A percentile compares a stretch with the other conserved stretches of the same genome.
These are phyloP conservation scores for Muricea muricata DNA, from an alignment of 92 coral and sea anemone genomes.

Conservation along the genomic window DNA sequence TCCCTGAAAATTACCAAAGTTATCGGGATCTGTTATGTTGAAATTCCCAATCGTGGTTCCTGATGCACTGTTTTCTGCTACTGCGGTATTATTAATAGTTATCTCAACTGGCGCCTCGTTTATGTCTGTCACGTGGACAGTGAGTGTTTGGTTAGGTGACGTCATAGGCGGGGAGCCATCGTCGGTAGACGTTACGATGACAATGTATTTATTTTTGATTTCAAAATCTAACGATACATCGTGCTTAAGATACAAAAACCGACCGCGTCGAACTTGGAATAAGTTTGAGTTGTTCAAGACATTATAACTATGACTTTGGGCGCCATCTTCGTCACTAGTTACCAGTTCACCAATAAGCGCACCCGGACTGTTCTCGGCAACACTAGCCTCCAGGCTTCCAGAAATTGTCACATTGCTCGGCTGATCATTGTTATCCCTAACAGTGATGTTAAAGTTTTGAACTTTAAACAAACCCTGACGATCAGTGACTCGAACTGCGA, in stretches of 20 bases:
- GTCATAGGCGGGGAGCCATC: slow-evolving; percentile 73
- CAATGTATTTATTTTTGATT: slow-evolving; percentile 56
- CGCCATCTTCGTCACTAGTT: slow-evolving; percentile 77
- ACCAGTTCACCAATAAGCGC: slow-evolving; percentile 79
- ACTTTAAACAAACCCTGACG: slow-evolving; percentile 74
- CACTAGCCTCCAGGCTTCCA: slow-evolving; percentile 77
- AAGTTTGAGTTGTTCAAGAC: slow-evolving; percentile 68
- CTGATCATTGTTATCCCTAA: slow-evolving; percentile 83
- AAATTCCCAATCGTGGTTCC: slow-evolving; percentile 77
- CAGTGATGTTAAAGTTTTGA: slow-evolving; percentile 67
- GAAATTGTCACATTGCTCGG: slow-evolving; percentile 83
- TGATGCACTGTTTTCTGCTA: slow-evolving; percentile 73
- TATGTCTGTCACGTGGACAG: slow-evolving; percentile 74
- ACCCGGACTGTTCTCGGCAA: slow-evolving; percentile 75
- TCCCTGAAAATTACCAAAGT: slow-evolving; percentile 80
- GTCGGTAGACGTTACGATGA: slow-evolving; percentile 76
- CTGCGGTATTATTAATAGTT: slow-evolving; percentile 46
- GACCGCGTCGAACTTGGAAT: slow-evolving; percentile 60
- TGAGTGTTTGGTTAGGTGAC: slow-evolving; percentile 6
- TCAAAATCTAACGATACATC: slow-evolving; percentile 74
- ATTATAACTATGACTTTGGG: slow-evolving; percentile 78
- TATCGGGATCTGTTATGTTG: slow-evolving; percentile 84
- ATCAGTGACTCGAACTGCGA: slow-evolving; percentile 83
- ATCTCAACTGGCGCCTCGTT: slow-evolving; percentile 90
- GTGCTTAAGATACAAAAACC: slow-evolving; percentile 67